These are phyloP conservation scores for Stictocephala bisonia DNA, from an alignment of 2,888 invertebrate genomes.

Conservation along the genomic window DNA sequence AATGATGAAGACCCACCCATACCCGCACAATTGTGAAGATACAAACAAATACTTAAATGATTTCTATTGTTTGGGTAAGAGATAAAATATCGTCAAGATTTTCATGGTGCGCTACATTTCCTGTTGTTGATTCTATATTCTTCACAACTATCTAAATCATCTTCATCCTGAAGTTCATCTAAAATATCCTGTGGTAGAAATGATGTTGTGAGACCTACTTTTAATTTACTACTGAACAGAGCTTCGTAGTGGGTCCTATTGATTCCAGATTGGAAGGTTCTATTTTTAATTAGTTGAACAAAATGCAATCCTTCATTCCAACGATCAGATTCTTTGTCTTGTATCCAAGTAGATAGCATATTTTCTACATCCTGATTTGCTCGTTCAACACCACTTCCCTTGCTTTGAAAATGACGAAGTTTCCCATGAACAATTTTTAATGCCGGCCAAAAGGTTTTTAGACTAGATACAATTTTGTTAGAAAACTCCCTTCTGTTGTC, in stretches of 20 bases:
- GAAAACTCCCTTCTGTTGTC: conserved; percentile 61
- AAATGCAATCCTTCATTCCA: conserved; percentile 61
- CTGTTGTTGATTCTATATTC: not conserved
- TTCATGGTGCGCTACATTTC: not conserved
- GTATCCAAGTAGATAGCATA: not conserved
- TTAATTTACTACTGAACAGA: too few species aligned
- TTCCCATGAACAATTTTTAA: too few species aligned
- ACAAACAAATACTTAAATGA: not conserved
- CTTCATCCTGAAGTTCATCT: not conserved
- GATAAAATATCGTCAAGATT: not conserved
- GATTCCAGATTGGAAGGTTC: conserved; percentile 62
- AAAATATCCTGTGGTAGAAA: conserved; percentile 11
- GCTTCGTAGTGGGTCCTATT: conserved; percentile 62
- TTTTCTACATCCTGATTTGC: too few species aligned
- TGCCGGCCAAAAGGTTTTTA: conserved; percentile 56
- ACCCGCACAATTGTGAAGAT: too few species aligned
- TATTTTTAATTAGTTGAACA: conserved; percentile 64
- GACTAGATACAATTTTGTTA: conserved; percentile 56
- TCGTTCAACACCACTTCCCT: too few species aligned
- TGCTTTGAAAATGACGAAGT: conserved; percentile 58
- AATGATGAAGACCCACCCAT: too few species aligned
- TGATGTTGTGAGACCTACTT: too few species aligned
- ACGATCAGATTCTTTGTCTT: not conserved
- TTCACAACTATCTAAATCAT: not conserved
- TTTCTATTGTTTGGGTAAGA: not conserved